phyloP scores from a whole-genome alignment of 2,888 invertebrate species.

The Nymphalis polychloros region DNA sequence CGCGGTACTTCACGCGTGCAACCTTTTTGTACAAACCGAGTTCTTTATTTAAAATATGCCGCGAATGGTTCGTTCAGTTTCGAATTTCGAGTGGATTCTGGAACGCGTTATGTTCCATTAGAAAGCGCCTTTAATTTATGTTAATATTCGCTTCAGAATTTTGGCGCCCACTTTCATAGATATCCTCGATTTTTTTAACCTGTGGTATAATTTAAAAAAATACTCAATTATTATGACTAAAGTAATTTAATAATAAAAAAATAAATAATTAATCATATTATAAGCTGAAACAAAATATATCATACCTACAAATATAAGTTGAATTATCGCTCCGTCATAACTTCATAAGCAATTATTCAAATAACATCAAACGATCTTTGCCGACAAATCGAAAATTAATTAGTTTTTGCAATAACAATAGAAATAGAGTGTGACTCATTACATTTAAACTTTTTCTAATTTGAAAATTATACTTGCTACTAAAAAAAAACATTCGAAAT shows the following conservation, averaged over 20 bases:
- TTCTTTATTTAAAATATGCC: conserved; percentile 44
- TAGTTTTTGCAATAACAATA: background rate
- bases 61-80: conserved; percentile 41
- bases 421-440: background rate
- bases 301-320: background rate
- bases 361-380: no score
- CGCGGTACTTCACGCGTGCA: conserved; percentile 71
- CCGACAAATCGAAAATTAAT: background rate
- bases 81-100: conserved; percentile 47
- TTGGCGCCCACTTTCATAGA: conserved; percentile 52
- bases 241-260: background rate
- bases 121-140: conserved; percentile 72
- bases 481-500: conserved; percentile 32
- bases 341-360: no score
- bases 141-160: conserved; percentile 52
- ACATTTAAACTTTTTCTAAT: conserved; percentile 13
- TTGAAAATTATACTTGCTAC: background rate
- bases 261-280: background rate
- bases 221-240: no score
- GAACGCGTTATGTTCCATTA: conserved; percentile 50
- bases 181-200: conserved; percentile 21
- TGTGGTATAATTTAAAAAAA: background rate
- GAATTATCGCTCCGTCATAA: background rate
- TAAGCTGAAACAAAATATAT: background rate
- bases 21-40: conserved; percentile 55